These are phyloP conservation scores for Selene dorsalis DNA, from an alignment of 2,797 vertebrate species.

Conservation along the genomic window DNA sequence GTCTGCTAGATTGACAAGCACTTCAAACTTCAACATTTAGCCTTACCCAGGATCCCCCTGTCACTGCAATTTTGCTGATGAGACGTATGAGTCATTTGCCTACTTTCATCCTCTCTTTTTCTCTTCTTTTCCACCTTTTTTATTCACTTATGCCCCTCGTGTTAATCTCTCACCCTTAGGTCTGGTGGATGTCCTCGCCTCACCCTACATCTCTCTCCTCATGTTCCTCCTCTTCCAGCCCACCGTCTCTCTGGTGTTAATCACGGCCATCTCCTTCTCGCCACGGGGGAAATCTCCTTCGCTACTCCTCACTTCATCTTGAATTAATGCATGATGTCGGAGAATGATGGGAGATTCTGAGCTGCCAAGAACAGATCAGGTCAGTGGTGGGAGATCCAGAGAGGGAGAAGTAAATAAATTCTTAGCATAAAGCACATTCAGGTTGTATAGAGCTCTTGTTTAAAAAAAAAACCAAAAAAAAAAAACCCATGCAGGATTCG, in stretches of 20 bases:
- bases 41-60: background rate
- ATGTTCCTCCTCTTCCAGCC: constrained; percentile 38
- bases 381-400: constrained; percentile 23
- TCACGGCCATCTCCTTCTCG: constrained; percentile 73
- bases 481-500: constrained; percentile 1
- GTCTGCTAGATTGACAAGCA: background rate
- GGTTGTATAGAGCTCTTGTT: background rate
- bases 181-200: constrained; percentile 9
- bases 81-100: background rate
- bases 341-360: constrained; percentile 58
- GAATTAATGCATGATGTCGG: constrained; percentile 76
- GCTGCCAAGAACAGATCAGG: constrained; percentile 45
- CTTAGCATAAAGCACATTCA: constrained; percentile 32
- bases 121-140: background rate
- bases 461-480: too few species aligned
- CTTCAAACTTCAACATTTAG: background rate
- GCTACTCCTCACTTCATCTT: constrained; percentile 76
- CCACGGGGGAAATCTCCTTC: constrained; percentile 75
- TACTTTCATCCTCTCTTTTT: background rate
- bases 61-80: background rate
- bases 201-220: constrained; percentile 21
- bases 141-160: background rate
- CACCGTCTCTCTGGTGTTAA: constrained; percentile 66
- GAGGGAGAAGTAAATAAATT: constrained; percentile 22
- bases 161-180: constrained; percentile 13